Evolutionary conservation across 2,888 invertebrate genomes (phyloP).

Genomic region (Amphipyra tragopoginis): DNA sequence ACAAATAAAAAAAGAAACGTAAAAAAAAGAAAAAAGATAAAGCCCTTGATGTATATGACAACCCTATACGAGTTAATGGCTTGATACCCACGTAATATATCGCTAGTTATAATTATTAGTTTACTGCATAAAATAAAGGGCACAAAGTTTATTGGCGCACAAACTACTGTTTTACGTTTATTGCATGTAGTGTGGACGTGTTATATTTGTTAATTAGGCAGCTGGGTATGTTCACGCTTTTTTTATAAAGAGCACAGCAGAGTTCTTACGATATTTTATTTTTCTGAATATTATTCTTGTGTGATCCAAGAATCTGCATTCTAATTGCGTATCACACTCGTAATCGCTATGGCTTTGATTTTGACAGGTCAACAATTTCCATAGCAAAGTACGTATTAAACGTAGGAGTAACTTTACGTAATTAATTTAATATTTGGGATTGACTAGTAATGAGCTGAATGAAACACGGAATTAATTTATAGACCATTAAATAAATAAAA

Average conservation of each 20-base stretch:
- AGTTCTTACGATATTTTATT: neutral
- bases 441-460: too few species aligned
- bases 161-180: conserved; percentile 68
- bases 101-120: conserved; percentile 53
- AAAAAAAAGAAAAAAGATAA: neutral
- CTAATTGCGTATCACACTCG: too few species aligned
- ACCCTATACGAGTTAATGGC: conserved; percentile 45
- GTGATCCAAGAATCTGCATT: too few species aligned
- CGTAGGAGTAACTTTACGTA: too few species aligned
- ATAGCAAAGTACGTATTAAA: too few species aligned
- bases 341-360: too few species aligned
- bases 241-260: neutral
- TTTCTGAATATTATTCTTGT: neutral
- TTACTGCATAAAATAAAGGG: conserved; percentile 75
- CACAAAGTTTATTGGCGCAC: conserved; percentile 72
- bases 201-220: conserved; percentile 45
- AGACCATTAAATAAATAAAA: too few species aligned
- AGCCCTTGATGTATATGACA: conserved; percentile 4
- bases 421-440: too few species aligned
- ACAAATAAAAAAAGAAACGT: too few species aligned
- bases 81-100: conserved; percentile 42
- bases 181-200: conserved; percentile 25
- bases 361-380: too few species aligned
- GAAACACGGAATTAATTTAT: too few species aligned
- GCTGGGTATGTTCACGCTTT: conserved; percentile 10